Evolutionary conservation across 2,888 invertebrate genomes (phyloP).

Genomic region (Homarus gammarus): DNA sequence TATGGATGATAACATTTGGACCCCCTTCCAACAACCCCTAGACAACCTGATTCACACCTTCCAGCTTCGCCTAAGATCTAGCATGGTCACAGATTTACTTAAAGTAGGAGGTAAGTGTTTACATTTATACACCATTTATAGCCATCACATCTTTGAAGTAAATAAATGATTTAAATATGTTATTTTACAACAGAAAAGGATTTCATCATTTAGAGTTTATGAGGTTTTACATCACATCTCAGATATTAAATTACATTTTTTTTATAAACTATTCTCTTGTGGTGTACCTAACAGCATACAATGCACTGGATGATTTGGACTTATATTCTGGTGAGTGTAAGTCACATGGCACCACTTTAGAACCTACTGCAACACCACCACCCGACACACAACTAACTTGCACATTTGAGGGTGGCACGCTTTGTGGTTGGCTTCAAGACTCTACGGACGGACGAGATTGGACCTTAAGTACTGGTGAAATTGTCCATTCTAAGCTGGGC

Average conservation of each 20-base stretch:
- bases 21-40: background rate
- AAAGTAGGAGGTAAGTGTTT: conserved; percentile 12
- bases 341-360: background rate
- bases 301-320: conserved; percentile 60
- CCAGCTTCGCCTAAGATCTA: conserved; percentile 30
- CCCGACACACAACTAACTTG: conserved; percentile 61
- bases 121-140: background rate
- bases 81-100: conserved; percentile 16
- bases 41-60: conserved; percentile 21
- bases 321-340: conserved; percentile 41
- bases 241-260: background rate
- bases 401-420: conserved; percentile 49
- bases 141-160: no score
- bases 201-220: no score
- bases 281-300: conserved; percentile 35
- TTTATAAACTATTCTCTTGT: background rate
- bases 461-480: conserved; percentile 27
- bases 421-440: conserved; percentile 57
- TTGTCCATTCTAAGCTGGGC: conserved; percentile 9
- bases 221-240: background rate
- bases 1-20: conserved; percentile 25
- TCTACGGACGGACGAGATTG: conserved; percentile 43
- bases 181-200: no score
- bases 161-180: no score
- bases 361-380: conserved; percentile 38